Percentiles rank a stretch among this genome's conserved stretches.
Conservation (phyloP, 2,888 invertebrate species). For the Pomacea canaliculata region DNA sequence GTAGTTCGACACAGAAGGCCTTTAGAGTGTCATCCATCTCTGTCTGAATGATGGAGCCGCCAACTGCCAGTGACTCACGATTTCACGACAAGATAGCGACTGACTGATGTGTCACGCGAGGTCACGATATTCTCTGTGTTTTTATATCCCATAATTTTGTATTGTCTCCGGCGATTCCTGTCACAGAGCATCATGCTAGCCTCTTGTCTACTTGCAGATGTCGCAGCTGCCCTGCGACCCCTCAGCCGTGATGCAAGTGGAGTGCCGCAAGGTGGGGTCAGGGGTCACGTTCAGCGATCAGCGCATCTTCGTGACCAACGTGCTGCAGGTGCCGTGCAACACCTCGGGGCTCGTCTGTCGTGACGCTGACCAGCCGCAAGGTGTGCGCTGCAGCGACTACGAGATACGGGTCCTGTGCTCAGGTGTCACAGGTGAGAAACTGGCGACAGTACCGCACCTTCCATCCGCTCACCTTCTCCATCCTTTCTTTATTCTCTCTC, state of each 20-base stretch:
- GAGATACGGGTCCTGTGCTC: conserved; percentile 32
- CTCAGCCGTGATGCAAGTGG: conserved; percentile 2
- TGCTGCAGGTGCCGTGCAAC: conserved; percentile 27
- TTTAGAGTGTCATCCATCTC: too few relatives aligned
- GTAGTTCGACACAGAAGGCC: too few relatives aligned
- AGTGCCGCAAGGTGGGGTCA: conserved; percentile 10
- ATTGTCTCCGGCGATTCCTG: too few relatives aligned
- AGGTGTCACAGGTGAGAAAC: conserved; percentile 6
- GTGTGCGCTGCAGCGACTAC: conserved; percentile 25
- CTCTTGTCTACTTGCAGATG: not conserved
- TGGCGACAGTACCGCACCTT: too few relatives aligned
- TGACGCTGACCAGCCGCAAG: conserved; percentile 5
- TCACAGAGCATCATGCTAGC: not conserved
- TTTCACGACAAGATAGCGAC: too few relatives aligned
- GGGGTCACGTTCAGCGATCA: conserved; percentile 19
- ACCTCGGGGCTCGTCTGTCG: conserved; percentile 15
- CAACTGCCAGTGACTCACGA: too few relatives aligned
- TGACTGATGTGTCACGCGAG: too few relatives aligned
- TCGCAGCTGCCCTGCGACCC: not conserved
- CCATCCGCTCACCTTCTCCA: too few relatives aligned
- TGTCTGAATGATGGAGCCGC: too few relatives aligned
- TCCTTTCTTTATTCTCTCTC: too few relatives aligned
- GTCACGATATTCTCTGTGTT: too few relatives aligned
- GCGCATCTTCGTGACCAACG: conserved; percentile 15
- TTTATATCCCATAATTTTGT: too few relatives aligned